phyloP scores from a whole-genome alignment of 2,113 vertebrate species.

The Stegastes partitus region DNA sequence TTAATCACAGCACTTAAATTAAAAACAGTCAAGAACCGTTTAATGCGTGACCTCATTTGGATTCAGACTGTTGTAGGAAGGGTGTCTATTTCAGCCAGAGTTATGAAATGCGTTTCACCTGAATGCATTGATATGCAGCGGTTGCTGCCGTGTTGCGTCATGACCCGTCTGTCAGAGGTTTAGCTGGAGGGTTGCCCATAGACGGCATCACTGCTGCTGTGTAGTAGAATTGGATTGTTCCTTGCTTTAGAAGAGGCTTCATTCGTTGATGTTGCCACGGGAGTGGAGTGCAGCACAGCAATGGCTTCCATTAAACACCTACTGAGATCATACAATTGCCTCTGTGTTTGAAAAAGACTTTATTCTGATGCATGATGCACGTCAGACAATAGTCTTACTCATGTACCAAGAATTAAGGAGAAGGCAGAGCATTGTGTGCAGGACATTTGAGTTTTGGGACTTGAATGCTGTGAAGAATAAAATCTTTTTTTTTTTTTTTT shows the following conservation, averaged over 20 bases:
- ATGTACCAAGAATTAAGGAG: background rate
- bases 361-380: background rate
- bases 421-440: background rate
- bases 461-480: constrained; percentile 14
- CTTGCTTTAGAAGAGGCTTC: constrained; percentile 65
- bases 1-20: constrained; percentile 35
- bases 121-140: constrained; percentile 44
- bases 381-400: background rate
- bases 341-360: constrained; percentile 11
- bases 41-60: constrained; percentile 24
- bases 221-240: constrained; percentile 60
- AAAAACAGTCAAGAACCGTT: constrained; percentile 10
- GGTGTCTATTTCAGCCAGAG: constrained; percentile 39
- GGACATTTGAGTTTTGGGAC: constrained; percentile 10
- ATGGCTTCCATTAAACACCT: constrained; percentile 50
- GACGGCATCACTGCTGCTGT: constrained; percentile 43
- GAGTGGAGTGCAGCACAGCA: constrained; percentile 34
- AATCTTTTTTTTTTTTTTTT: background rate
- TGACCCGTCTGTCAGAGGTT: constrained; percentile 60
- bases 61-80: constrained; percentile 23
- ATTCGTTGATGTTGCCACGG: constrained; percentile 41
- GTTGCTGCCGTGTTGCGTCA: constrained; percentile 74
- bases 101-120: constrained; percentile 38
- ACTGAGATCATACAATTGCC: constrained; percentile 54
- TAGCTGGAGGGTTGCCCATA: constrained; percentile 61